phyloP scores from a whole-genome alignment of 2,113 vertebrate species.

The Vulpes ferrilata region DNA sequence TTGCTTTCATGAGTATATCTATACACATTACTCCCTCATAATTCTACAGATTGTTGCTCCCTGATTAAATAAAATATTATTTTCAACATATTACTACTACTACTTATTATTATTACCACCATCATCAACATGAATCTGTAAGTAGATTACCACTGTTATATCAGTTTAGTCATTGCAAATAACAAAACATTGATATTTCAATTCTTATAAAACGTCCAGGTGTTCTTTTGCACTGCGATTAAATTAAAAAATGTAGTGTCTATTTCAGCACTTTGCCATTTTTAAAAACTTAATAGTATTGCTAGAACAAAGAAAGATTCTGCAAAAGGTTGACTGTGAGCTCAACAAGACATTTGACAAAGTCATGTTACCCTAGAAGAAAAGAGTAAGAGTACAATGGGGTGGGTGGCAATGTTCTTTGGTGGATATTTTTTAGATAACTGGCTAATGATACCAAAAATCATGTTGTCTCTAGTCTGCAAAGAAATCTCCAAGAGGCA shows the following conservation, averaged over 20 bases:
- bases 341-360: constrained; percentile 8
- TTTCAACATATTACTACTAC: not conserved
- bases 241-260: not conserved
- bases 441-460: not conserved
- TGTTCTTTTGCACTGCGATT: not conserved
- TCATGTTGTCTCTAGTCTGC: not conserved
- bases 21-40: not conserved
- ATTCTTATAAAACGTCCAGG: not conserved
- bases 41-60: not conserved
- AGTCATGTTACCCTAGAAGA: constrained; percentile 1
- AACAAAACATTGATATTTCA: not conserved
- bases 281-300: not conserved
- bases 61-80: not conserved
- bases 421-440: not conserved
- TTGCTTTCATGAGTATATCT: not conserved
- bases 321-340: not conserved
- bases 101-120: not conserved
- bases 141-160: not conserved
- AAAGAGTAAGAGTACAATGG: not conserved
- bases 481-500: not conserved
- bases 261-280: not conserved
- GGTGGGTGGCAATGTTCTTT: not conserved
- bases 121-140: not conserved
- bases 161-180: not conserved
- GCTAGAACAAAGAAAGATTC: not conserved